A percentile compares a stretch with the other conserved stretches of the same genome.
phyloP scores from a whole-genome alignment of 2,888 invertebrate genomes.

The Tetranychus piercei region DNA sequence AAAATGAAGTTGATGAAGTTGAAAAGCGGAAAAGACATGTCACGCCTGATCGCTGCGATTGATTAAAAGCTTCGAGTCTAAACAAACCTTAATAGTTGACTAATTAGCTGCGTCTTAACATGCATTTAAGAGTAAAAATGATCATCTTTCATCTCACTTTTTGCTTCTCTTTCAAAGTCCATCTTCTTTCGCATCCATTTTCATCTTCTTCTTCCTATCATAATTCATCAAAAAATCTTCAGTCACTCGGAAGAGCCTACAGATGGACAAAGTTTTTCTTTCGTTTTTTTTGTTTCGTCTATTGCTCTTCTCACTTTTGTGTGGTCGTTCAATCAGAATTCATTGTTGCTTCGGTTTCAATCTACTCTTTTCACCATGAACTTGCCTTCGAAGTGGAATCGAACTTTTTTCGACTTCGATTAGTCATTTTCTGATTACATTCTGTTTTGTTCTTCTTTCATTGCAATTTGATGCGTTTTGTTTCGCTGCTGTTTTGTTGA shows the following conservation, averaged over 20 bases:
- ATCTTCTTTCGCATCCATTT: not conserved
- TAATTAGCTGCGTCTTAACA: not conserved
- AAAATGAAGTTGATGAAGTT: not conserved
- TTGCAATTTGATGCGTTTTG: too few relatives aligned
- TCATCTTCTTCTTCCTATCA: not conserved
- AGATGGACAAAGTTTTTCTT: not conserved
- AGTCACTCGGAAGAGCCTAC: not conserved
- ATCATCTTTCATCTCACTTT: not conserved
- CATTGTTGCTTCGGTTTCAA: too few relatives aligned
- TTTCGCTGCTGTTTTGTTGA: too few relatives aligned
- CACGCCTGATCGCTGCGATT: not conserved
- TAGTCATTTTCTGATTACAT: too few relatives aligned
- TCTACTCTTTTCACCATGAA: too few relatives aligned
- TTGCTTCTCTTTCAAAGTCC: not conserved
- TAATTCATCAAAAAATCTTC: not conserved
- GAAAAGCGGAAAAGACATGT: conserved; percentile 1
- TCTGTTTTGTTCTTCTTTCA: too few relatives aligned
- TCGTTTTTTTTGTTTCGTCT: too few relatives aligned
- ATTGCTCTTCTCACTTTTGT: not conserved
- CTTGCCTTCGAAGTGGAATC: too few relatives aligned
- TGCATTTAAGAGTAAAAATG: not conserved
- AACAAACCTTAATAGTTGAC: not conserved
- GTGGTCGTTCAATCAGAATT: not conserved
- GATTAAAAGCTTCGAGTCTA: not conserved
- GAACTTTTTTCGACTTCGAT: too few relatives aligned